Percentiles rank a stretch among this genome's conserved stretches.
Conservation (phyloP, 2,888 invertebrate species). For the Nephrotoma flavescens region DNA sequence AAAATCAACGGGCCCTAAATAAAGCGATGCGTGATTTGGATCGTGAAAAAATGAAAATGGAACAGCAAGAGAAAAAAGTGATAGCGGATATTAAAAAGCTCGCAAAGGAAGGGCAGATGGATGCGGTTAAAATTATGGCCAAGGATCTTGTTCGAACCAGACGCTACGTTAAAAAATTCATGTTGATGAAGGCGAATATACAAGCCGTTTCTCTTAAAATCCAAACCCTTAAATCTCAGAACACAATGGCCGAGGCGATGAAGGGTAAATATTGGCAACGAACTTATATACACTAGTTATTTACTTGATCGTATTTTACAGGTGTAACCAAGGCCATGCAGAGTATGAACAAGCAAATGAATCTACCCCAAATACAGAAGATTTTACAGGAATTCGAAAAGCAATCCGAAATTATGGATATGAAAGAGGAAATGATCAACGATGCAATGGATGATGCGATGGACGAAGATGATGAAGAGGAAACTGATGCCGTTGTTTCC, state of each 20-base stretch:
- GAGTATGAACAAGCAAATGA: constrained; percentile 92
- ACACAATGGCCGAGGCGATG: constrained; percentile 99
- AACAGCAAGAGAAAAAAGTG: constrained; percentile 97
- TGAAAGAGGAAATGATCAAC: constrained; percentile 99
- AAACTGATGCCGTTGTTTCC: constrained; percentile 88
- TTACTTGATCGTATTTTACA: constrained; percentile 11
- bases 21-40: constrained; percentile 98
- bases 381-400: constrained; percentile 97
- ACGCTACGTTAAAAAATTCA: constrained; percentile 92
- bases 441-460: constrained; percentile 99
- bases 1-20: constrained; percentile 94
- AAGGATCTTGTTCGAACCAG: constrained; percentile 95
- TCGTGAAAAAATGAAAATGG: constrained; percentile 86
- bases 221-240: constrained; percentile 93
- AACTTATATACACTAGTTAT: not conserved
- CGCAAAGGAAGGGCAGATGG: constrained; percentile 99
- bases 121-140: constrained; percentile 99
- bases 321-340: constrained; percentile 96
- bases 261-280: constrained; percentile 38
- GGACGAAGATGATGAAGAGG: constrained; percentile 97
- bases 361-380: constrained; percentile 96
- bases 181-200: constrained; percentile 98
- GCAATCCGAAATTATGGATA: constrained; percentile 99
- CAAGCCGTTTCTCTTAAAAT: constrained; percentile 96
- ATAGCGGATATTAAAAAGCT: constrained; percentile 97